Evolutionary conservation across 1,140 invertebrate genomes (phyloP).

Genomic region (Ladona fulva): DNA sequence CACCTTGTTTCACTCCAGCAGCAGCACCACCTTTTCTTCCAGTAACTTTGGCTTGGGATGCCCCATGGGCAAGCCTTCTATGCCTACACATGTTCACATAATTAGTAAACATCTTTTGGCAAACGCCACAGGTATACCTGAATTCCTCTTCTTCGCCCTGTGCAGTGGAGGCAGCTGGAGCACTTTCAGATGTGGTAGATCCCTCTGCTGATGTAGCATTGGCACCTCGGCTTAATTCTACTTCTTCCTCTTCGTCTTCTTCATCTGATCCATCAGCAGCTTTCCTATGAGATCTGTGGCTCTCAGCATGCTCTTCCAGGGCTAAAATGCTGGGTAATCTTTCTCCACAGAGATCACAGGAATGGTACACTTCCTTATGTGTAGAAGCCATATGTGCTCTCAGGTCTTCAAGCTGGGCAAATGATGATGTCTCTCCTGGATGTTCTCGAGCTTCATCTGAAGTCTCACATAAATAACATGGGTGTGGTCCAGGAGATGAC

Average conservation of each 20-base stretch:
- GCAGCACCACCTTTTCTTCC: not conserved
- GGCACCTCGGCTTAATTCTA: slow-evolving; percentile 35
- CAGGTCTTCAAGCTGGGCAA: not conserved
- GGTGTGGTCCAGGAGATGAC: slow-evolving; percentile 15
- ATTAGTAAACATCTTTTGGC: slow-evolving; percentile 26
- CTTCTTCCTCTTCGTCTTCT: slow-evolving; percentile 40
- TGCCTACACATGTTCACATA: slow-evolving; percentile 30
- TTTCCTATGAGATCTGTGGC: not conserved
- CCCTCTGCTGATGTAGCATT: not conserved
- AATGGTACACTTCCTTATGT: slow-evolving; percentile 11
- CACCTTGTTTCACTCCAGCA: not conserved
- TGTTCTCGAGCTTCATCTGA: not conserved
- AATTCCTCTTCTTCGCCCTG: slow-evolving; percentile 12
- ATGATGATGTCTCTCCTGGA: not conserved
- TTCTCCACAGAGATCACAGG: slow-evolving; percentile 12
- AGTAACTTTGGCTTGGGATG: not conserved
- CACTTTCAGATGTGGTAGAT: not conserved
- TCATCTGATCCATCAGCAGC: not conserved
- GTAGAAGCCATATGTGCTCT: not conserved
- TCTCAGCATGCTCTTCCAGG: slow-evolving; percentile 6
- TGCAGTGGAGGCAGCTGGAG: not conserved
- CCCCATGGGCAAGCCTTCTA: slow-evolving; percentile 26
- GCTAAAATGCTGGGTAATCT: not conserved
- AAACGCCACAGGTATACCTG: slow-evolving; percentile 27
- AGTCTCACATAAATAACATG: slow-evolving; percentile 25